Evolutionary conservation across 2,888 invertebrate species (phyloP).

Genomic region (Chloromyia formosa): DNA sequence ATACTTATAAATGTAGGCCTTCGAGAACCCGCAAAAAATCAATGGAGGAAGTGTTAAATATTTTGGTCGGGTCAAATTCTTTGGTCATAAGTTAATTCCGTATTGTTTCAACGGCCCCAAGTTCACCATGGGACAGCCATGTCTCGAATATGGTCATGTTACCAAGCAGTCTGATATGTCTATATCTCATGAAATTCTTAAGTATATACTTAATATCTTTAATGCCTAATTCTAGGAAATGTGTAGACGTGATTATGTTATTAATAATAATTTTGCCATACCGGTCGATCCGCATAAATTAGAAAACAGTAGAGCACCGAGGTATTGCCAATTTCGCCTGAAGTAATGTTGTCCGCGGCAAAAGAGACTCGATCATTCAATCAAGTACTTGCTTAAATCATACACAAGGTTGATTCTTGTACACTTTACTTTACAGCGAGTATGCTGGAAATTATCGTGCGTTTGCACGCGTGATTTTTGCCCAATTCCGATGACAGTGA

Average conservation of each 20-base stretch:
- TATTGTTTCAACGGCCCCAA: slow-evolving; percentile 10
- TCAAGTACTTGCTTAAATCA: background rate
- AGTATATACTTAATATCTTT: background rate
- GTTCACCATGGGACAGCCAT: slow-evolving; percentile 11
- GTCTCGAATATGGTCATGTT: background rate
- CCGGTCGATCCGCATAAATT: background rate
- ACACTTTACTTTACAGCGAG: background rate
- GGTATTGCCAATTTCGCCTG: background rate
- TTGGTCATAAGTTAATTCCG: slow-evolving; percentile 8
- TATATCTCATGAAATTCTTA: slow-evolving; percentile 17
- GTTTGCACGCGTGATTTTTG: slow-evolving; percentile 19
- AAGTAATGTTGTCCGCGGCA: too few relatives aligned
- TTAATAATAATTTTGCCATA: slow-evolving; percentile 25
- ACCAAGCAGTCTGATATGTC: background rate
- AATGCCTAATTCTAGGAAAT: background rate
- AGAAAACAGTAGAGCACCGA: background rate
- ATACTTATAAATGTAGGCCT: too few relatives aligned
- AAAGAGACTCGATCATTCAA: background rate
- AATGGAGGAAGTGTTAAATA: background rate
- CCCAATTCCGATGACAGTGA: slow-evolving; percentile 39
- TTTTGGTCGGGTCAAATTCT: background rate
- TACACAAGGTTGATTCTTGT: background rate
- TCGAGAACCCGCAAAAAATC: background rate
- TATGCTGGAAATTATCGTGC: slow-evolving; percentile 3
- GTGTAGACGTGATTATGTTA: background rate